Evolutionary conservation across 2,888 invertebrate species (phyloP).

Genomic region (Stegana nigrithorax): DNA sequence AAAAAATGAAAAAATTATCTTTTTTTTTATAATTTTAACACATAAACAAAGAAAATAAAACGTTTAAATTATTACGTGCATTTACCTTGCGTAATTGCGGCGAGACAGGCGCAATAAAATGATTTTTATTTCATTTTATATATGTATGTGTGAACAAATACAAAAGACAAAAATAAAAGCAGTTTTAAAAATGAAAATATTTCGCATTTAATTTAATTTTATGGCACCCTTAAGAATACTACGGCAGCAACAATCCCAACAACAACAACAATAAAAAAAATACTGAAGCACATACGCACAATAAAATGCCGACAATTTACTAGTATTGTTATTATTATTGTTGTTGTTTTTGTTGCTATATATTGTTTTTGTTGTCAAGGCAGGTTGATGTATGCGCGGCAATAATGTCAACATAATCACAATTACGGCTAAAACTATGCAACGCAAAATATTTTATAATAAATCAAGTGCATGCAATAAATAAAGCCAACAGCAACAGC

Average conservation of each 20-base stretch:
- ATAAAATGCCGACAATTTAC: constrained; percentile 10
- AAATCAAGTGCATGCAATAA: constrained; percentile 53
- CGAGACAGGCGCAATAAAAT: not conserved
- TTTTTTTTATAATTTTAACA: too few relatives aligned
- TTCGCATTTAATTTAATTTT: constrained; percentile 59
- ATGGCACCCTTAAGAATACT: constrained; percentile 50
- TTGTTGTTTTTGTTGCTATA: too few relatives aligned
- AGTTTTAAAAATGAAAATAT: constrained; percentile 60
- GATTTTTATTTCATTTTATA: constrained; percentile 7
- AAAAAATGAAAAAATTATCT: too few relatives aligned
- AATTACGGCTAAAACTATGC: constrained; percentile 60
- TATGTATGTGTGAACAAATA: too few relatives aligned
- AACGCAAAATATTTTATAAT: constrained; percentile 42
- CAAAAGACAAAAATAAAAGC: constrained; percentile 38
- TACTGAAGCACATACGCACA: too few relatives aligned
- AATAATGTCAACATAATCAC: constrained; percentile 36
- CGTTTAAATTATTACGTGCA: constrained; percentile 13
- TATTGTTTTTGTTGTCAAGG: too few relatives aligned
- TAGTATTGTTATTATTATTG: not conserved
- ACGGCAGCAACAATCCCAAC: constrained; percentile 19
- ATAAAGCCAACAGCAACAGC: too few relatives aligned
- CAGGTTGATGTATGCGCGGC: constrained; percentile 20
- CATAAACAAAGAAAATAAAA: not conserved
- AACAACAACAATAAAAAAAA: too few relatives aligned
- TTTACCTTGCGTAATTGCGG: constrained; percentile 13